Evolutionary conservation across 2,113 vertebrate species (phyloP), one percentile per base, ranked within the genome.

Genomic region (Austrofundulus limnaeus): DNA sequence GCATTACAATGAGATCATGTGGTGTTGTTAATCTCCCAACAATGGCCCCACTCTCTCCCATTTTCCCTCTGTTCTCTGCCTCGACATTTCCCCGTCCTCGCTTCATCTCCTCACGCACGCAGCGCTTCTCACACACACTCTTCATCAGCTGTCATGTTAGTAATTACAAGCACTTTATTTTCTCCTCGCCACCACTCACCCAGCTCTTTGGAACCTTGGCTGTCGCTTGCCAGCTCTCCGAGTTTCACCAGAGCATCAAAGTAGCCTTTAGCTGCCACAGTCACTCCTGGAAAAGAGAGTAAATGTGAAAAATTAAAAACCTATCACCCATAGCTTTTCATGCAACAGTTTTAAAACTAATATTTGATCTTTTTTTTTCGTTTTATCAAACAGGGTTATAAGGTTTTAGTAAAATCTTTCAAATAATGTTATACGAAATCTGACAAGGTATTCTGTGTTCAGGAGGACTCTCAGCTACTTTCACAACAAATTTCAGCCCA

Each of bases 231-330:
- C 76, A 94, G 82, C 67, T 95, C 94, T 45, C 94, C 94, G 0
- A 95, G 92, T 84, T 94, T 94, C 78, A 95, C 94, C 78, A 95
- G 86, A 43, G 93, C 89, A 41, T 95, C 93, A n/a, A 95, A 94
- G 83, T 95, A 95, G 6, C 94, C 94, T 68, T 95, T 95, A 15
- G 94, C 94, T 59, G 94, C 93, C 34, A 92, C 84, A 0, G 93
- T 94, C 53, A 95, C 94, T 52, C 94, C 94, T 95, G 86, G 19
- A 45, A 67, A 60, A 41, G 37, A 73, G 16, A 79, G 19, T 4
- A 9, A 28, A 34, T 34, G 39, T 39, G 41, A 70, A 23, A 47
- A 5, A 13, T 20, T 20, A 37, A 12, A 52, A 34, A 17, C 14
- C 7, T 14, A 13, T 49, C 11, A 48, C 20, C 28, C 7, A 14